Percentiles rank a stretch among this genome's conserved stretches.
phyloP scores from a whole-genome alignment of 2,113 vertebrate species.

The Gymnobelideus leadbeateri region DNA sequence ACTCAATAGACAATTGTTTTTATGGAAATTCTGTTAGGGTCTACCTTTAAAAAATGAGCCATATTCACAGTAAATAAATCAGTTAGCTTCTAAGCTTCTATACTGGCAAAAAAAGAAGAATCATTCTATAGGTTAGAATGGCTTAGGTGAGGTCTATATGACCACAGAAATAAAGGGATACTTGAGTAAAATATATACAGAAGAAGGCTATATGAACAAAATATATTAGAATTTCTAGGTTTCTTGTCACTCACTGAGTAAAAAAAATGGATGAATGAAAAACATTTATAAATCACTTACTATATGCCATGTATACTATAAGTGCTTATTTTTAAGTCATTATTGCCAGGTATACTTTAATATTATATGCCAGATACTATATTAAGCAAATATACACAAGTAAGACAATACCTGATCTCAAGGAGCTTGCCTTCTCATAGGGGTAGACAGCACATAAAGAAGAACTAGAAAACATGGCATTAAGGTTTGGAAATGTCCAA shows the following conservation, averaged over 20 bases:
- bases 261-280: not conserved
- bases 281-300: not conserved
- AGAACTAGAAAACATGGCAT: not conserved
- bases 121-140: not conserved
- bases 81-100: not conserved
- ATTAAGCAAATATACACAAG: not conserved
- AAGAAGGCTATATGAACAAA: not conserved
- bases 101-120: not conserved
- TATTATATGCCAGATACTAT: not conserved
- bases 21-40: not conserved
- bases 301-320: not conserved
- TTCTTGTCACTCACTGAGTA: not conserved
- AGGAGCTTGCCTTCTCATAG: not conserved
- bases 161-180: not conserved
- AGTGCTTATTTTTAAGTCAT: not conserved
- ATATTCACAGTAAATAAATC: not conserved
- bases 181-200: too few species aligned
- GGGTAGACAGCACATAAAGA: not conserved
- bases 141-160: not conserved
- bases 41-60: not conserved
- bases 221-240: not conserved
- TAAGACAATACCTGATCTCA: not conserved
- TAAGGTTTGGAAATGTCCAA: not conserved
- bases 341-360: too few species aligned
- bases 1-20: conserved; percentile 26